Evolutionary conservation across 1,140 invertebrate genomes (phyloP).

Genomic region (Caenorhabditis latens): DNA sequence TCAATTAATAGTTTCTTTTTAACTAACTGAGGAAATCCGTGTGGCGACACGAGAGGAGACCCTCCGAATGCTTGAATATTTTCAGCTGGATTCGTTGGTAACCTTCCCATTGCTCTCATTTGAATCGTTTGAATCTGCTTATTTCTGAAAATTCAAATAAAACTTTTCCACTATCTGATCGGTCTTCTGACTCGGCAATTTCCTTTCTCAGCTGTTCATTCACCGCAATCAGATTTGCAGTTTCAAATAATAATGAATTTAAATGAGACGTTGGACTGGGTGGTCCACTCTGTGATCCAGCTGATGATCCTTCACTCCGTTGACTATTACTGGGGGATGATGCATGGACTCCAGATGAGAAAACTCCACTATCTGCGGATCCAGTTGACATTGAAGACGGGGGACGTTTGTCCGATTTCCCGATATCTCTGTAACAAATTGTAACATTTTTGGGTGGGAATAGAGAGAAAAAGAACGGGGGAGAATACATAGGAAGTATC

Average conservation of each 20-base stretch:
- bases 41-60: not conserved
- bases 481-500: not conserved
- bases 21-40: slow-evolving; percentile 9
- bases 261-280: slow-evolving; percentile 28
- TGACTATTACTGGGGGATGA: slow-evolving; percentile 25
- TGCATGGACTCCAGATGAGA: slow-evolving; percentile 29
- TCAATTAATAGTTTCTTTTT: no score
- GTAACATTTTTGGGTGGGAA: not conserved
- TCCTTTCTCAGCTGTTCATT: slow-evolving; percentile 49
- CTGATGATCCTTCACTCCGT: slow-evolving; percentile 8
- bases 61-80: not conserved
- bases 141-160: not conserved
- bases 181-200: slow-evolving; percentile 14
- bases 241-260: slow-evolving; percentile 32
- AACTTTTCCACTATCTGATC: not conserved
- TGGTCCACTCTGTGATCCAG: slow-evolving; percentile 43
- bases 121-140: slow-evolving; percentile 31
- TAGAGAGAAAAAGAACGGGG: not conserved
- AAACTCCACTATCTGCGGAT: slow-evolving; percentile 28
- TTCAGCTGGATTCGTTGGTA: not conserved
- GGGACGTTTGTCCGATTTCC: slow-evolving; percentile 26
- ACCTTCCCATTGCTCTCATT: slow-evolving; percentile 23
- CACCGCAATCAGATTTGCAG: slow-evolving; percentile 46
- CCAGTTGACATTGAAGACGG: slow-evolving; percentile 43
- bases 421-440: slow-evolving; percentile 36